Percentiles rank a stretch among this genome's conserved stretches.
phyloP scores from a whole-genome alignment of 2,888 invertebrate genomes.

The Drosophila tripunctata region DNA sequence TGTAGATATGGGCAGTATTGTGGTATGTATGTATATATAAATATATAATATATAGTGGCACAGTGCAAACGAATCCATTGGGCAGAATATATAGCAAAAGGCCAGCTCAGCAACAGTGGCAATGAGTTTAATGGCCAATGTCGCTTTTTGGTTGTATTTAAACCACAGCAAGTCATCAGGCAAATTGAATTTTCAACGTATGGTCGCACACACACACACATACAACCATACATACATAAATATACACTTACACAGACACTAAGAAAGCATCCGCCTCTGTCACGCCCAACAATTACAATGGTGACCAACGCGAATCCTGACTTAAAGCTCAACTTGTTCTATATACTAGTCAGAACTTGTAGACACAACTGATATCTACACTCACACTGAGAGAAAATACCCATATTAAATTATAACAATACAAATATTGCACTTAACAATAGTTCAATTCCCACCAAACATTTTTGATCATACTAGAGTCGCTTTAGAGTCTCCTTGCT shows the following conservation, averaged over 20 bases:
- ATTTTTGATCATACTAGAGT: too few species aligned
- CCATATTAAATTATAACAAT: not conserved
- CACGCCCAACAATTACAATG: constrained; percentile 58
- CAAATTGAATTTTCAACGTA: constrained; percentile 83
- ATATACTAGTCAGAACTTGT: constrained; percentile 26
- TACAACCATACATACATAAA: not conserved
- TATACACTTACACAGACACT: not conserved
- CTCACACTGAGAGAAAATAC: not conserved
- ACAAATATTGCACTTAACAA: too few species aligned
- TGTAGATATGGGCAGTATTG: constrained; percentile 56
- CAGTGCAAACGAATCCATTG: constrained; percentile 54
- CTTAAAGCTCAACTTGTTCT: constrained; percentile 58
- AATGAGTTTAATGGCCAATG: constrained; percentile 73
- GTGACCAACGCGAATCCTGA: constrained; percentile 15
- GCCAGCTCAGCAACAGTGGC: constrained; percentile 28
- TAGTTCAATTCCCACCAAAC: too few species aligned
- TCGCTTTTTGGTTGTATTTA: constrained; percentile 73
- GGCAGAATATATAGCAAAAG: constrained; percentile 40
- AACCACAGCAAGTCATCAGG: constrained; percentile 81
- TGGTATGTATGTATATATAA: too few species aligned
- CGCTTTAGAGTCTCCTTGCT: too few species aligned
- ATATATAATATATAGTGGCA: constrained; percentile 39
- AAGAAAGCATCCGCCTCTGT: constrained; percentile 8
- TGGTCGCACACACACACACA: constrained; percentile 60
- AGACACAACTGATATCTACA: constrained; percentile 13